Evolutionary conservation across 2,113 vertebrate genomes (phyloP).

Genomic region (Perca schrenkii): DNA sequence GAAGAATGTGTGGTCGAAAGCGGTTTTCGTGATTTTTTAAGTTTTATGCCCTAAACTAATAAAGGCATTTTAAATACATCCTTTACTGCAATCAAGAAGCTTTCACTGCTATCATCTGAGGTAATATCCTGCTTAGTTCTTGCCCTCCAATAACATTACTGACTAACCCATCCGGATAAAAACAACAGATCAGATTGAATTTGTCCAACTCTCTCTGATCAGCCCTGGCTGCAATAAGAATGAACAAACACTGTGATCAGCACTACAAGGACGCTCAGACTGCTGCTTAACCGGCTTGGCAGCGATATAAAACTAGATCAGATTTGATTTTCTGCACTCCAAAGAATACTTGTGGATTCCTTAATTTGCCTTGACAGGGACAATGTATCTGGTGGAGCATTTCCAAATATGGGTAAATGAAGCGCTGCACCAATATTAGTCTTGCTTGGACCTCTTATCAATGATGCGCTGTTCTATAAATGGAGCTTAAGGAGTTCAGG

Average conservation of each 20-base stretch:
- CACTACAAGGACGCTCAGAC: constrained; percentile 13
- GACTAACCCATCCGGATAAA: constrained; percentile 28
- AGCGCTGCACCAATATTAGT: constrained; percentile 29
- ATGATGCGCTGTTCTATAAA: constrained; percentile 33
- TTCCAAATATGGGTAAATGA: constrained; percentile 57
- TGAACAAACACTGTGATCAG: constrained; percentile 35
- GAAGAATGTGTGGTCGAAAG: too few relatives aligned
- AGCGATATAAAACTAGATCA: constrained; percentile 41
- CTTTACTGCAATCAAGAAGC: background rate
- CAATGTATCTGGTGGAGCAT: constrained; percentile 33
- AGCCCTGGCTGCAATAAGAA: constrained; percentile 40
- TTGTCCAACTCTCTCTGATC: constrained; percentile 38
- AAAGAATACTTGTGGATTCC: constrained; percentile 28
- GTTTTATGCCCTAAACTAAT: too few relatives aligned
- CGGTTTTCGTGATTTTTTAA: too few relatives aligned
- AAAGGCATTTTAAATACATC: too few relatives aligned
- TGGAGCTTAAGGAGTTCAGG: constrained; percentile 12
- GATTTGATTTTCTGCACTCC: constrained; percentile 49
- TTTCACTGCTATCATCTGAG: background rate
- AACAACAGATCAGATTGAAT: constrained; percentile 43
- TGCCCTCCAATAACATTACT: constrained; percentile 7
- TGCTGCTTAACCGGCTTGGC: constrained; percentile 45
- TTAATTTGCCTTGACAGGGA: constrained; percentile 51
- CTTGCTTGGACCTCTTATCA: constrained; percentile 14
- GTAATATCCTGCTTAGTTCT: background rate